These are phyloP conservation scores for Coecobrya sp. DNA, from an alignment of 2,888 invertebrate species.

Conservation along the genomic window DNA sequence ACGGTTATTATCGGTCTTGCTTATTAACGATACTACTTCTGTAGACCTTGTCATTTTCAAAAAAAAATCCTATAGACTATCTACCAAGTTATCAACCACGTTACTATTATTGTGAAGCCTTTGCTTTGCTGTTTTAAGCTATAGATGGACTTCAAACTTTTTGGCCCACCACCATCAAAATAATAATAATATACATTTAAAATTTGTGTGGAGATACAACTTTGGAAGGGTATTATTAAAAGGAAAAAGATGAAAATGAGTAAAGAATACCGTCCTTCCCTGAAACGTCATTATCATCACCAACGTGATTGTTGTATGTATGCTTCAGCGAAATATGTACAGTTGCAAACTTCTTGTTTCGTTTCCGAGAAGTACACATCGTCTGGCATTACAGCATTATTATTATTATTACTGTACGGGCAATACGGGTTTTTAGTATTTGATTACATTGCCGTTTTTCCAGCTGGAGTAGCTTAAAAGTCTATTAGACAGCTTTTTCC, in stretches of 20 bases:
- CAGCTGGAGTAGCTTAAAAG: conserved; percentile 61
- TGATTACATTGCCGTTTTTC: conserved; percentile 46
- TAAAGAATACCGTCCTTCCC: neutral
- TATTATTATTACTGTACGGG: conserved; percentile 16
- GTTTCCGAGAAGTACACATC: neutral
- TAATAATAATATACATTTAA: neutral
- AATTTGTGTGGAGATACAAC: conserved; percentile 32
- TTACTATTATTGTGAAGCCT: neutral
- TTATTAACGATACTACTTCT: neutral
- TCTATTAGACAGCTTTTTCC: conserved; percentile 56
- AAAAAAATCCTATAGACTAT: neutral
- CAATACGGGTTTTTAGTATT: conserved; percentile 49
- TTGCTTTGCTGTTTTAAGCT: neutral
- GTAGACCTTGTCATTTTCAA: neutral
- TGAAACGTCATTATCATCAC: neutral
- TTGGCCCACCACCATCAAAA: too few relatives aligned
- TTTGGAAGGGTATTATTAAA: conserved; percentile 28
- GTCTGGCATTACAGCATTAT: neutral
- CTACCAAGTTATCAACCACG: neutral
- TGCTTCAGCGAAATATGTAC: neutral
- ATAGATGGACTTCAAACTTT: too few relatives aligned
- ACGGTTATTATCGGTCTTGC: neutral
- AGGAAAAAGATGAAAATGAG: conserved; percentile 14
- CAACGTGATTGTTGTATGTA: conserved; percentile 2
- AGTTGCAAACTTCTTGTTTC: neutral